Base-by-base conservation (phyloP, 2,888 invertebrate genomes). In the Tetragonisca angustula region DNA sequence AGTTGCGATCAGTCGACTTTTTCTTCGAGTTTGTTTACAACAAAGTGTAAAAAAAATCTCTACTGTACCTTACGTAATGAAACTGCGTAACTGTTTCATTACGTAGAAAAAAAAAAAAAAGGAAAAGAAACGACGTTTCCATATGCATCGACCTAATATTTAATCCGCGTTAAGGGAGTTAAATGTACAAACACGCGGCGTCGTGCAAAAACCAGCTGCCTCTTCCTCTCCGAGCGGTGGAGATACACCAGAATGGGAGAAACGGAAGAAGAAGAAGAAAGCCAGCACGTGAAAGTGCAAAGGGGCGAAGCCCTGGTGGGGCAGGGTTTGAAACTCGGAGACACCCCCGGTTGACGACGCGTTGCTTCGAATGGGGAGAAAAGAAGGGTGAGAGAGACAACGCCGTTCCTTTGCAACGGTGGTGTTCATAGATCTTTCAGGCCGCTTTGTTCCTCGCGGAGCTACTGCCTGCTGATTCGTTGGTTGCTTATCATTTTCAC, bases 401-500 rank as follows among this genome's bases (percentile, higher is more conserved):
- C 78, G 65, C 19, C 27, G 52, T 78, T 75, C 80, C 76, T 81
- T 85, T 79, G 64, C 76, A 43, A 68, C 75, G 68, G 68, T 68
- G 19, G 19, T 69, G 19, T 69, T 24, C 43, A 52, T 64, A 59
- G 79, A 76, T 70, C 75, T 72, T 83, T 79, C 79, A 67, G 50
- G 50, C 75, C 59, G 70, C 71, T 81, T 88, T 88, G 83, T 88
- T 78, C 69, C 79, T 50, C 79, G 56, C 68, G 69, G 43, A 64
- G 81, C 32, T 56, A 79, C 64, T 36, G 76, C 32, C 56, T 65
- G 56, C 85, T 77, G 79, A 81, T 84, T 81, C 81, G 86, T 79
- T 69, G 80, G n/a, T 61, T 67, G 77, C 68, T 86, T 88, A 83
- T 88, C 84, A 88, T 84, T 84, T 84, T 74, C 74, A 86, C 79